Evolutionary conservation across 2,888 invertebrate species (phyloP).

Genomic region (Chymomyza amoena): DNA sequence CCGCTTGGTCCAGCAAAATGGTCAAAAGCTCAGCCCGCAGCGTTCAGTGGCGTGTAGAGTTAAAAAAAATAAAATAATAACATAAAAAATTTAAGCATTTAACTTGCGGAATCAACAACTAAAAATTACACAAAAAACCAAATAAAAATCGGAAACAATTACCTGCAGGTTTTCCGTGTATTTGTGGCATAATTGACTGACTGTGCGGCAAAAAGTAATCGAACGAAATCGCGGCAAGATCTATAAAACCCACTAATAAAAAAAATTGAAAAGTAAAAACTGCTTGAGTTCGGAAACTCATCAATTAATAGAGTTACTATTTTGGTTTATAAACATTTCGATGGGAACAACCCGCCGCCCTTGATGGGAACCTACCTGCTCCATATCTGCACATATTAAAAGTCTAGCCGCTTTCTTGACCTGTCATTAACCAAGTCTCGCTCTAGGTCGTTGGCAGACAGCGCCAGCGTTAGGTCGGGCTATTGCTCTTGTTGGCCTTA

Average conservation of each 20-base stretch:
- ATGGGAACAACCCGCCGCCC: neutral
- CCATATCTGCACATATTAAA: neutral
- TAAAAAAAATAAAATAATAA: no score
- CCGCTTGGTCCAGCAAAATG: neutral
- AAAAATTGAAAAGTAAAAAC: neutral
- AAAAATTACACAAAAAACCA: conserved; percentile 31
- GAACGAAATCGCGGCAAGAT: neutral
- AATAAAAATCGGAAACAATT: conserved; percentile 44
- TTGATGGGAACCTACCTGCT: no score
- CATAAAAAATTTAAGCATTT: conserved; percentile 18
- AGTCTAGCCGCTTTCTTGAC: neutral
- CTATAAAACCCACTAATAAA: neutral
- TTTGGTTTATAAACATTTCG: neutral
- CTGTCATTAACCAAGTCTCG: neutral
- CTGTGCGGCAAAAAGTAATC: conserved; percentile 9
- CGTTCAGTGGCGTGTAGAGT: neutral
- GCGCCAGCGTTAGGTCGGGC: neutral
- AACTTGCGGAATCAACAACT: conserved; percentile 34
- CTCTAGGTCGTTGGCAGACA: conserved; percentile 34
- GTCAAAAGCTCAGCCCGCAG: neutral
- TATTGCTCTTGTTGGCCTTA: neutral
- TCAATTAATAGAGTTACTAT: conserved; percentile 11
- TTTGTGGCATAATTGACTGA: neutral
- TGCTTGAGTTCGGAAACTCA: neutral
- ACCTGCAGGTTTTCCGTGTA: neutral